Evolutionary conservation across 2,888 invertebrate species (phyloP).

Genomic region (Orgyia antiqua): DNA sequence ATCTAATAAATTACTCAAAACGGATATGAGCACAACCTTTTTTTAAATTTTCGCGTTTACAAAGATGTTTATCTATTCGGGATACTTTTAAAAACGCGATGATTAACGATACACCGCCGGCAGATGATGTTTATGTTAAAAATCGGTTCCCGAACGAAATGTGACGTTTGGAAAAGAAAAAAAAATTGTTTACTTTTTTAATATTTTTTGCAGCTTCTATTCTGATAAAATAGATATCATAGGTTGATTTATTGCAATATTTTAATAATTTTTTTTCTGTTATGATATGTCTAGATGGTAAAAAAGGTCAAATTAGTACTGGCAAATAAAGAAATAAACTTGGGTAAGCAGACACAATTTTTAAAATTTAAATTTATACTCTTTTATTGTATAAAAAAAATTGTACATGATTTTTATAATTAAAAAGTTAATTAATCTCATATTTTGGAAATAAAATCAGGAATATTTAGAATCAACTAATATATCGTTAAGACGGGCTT

Average conservation of each 20-base stretch:
- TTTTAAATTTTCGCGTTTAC: slow-evolving; percentile 33
- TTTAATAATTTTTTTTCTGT: not conserved
- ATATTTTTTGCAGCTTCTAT: not conserved
- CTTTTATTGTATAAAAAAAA: too few relatives aligned
- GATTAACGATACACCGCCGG: slow-evolving; percentile 27
- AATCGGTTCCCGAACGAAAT: slow-evolving; percentile 19
- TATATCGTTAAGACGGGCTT: too few relatives aligned
- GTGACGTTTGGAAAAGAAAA: slow-evolving; percentile 16
- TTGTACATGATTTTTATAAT: too few relatives aligned
- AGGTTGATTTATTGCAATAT: not conserved
- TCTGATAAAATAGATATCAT: too few relatives aligned
- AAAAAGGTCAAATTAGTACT: too few relatives aligned
- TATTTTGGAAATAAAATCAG: too few relatives aligned
- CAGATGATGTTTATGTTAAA: slow-evolving; percentile 27
- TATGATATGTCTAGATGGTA: too few relatives aligned
- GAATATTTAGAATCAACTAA: too few relatives aligned
- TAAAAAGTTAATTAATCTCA: too few relatives aligned
- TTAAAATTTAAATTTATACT: too few relatives aligned
- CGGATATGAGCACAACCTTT: slow-evolving; percentile 24
- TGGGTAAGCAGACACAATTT: too few relatives aligned
- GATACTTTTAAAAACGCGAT: slow-evolving; percentile 27
- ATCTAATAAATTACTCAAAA: slow-evolving; percentile 5
- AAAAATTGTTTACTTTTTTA: slow-evolving; percentile 7
- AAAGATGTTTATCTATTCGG: slow-evolving; percentile 29
- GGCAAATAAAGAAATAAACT: too few relatives aligned